These are phyloP conservation scores for Pasiphila rectangulata DNA, from an alignment of 2,888 invertebrate genomes.

Conservation along the genomic window DNA sequence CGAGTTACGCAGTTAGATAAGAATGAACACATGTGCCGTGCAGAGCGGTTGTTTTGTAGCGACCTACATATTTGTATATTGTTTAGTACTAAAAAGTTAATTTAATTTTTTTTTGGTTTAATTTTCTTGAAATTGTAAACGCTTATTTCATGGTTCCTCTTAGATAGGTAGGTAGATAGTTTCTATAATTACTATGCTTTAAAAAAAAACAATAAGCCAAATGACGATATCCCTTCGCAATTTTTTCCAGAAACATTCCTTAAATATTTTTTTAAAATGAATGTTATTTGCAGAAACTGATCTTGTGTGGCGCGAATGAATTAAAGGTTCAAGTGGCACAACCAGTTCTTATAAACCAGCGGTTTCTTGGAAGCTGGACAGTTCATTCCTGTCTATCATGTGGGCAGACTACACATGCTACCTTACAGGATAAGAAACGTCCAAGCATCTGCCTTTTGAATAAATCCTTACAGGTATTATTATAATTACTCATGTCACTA, in stretches of 20 bases:
- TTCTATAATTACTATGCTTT: too few species aligned
- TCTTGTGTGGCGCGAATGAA: constrained; percentile 71
- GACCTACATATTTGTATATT: too few species aligned
- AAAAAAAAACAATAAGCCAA: too few species aligned
- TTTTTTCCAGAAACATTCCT: too few species aligned
- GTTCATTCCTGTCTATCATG: constrained; percentile 84
- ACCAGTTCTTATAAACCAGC: constrained; percentile 78
- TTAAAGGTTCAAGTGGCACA: constrained; percentile 79
- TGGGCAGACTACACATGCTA: constrained; percentile 82
- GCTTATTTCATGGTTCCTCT: too few species aligned
- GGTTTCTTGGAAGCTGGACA: constrained; percentile 81
- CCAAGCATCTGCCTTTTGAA: constrained; percentile 76
- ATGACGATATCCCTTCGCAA: too few species aligned
- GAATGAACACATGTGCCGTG: background rate
- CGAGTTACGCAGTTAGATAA: constrained; percentile 9
- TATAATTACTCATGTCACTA: too few species aligned
- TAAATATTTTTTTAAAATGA: background rate
- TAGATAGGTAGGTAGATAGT: too few species aligned
- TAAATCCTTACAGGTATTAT: constrained; percentile 81
- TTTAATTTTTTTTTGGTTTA: background rate
- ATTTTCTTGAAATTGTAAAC: too few species aligned
- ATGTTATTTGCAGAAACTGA: constrained; percentile 66
- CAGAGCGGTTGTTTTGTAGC: too few species aligned
- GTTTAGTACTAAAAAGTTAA: too few species aligned
- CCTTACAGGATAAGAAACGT: constrained; percentile 73